These are phyloP conservation scores for Podargus strigoides DNA, from an alignment of 2,797 vertebrate genomes.

Conservation along the genomic window DNA sequence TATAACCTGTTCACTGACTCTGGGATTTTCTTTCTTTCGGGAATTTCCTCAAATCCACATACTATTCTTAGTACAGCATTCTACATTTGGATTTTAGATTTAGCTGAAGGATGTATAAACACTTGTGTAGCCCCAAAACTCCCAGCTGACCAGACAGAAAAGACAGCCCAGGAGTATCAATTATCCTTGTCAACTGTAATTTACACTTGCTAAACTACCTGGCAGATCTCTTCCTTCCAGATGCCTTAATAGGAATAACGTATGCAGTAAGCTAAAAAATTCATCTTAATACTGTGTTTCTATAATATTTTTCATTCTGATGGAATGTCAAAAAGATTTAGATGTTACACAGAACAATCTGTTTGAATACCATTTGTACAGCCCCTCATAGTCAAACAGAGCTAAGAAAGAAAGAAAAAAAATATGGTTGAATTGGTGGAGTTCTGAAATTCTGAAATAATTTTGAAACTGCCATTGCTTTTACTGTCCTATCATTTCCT, in stretches of 20 bases:
- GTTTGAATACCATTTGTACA: not conserved
- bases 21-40: slow-evolving; percentile 38
- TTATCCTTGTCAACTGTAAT: slow-evolving; percentile 75
- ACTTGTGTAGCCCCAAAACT: slow-evolving; percentile 53
- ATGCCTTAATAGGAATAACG: slow-evolving; percentile 1
- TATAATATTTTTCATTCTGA: slow-evolving; percentile 3
- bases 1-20: slow-evolving; percentile 50
- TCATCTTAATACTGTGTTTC: not conserved
- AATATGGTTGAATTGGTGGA: not conserved
- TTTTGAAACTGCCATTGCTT: not conserved
- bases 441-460: not conserved
- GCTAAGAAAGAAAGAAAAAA: not conserved
- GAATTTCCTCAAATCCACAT: slow-evolving; percentile 57
- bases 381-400: not conserved
- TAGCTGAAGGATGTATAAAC: slow-evolving; percentile 65
- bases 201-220: slow-evolving; percentile 71
- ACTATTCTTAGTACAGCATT: not conserved
- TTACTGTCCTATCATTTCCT: not conserved
- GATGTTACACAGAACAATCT: not conserved
- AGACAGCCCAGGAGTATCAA: slow-evolving; percentile 64
- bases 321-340: not conserved
- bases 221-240: slow-evolving; percentile 68
- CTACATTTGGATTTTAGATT: slow-evolving; percentile 71
- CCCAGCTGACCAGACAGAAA: slow-evolving; percentile 65
- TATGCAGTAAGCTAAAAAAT: not conserved